These are phyloP conservation scores for Ochotona curzoniae DNA, from an alignment of 2,113 vertebrate genomes.

Conservation along the genomic window DNA sequence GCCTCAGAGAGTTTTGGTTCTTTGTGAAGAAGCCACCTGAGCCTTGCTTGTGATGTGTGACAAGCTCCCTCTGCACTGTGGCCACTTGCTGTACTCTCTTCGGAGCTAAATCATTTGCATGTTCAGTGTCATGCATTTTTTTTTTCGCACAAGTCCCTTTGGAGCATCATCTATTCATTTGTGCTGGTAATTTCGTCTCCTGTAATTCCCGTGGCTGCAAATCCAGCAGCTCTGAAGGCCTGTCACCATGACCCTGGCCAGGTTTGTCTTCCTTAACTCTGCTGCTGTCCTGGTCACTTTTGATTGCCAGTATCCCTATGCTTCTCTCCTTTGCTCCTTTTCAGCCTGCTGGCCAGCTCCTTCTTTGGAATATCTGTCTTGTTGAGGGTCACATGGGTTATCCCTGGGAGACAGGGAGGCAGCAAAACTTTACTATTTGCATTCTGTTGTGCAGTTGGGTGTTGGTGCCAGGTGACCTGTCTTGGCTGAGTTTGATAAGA, in stretches of 20 bases:
- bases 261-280: not conserved
- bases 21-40: constrained; percentile 4
- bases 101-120: not conserved
- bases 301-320: not conserved
- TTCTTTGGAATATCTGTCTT: not conserved
- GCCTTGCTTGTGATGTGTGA: accelerated
- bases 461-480: not conserved
- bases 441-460: not conserved
- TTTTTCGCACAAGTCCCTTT: not conserved
- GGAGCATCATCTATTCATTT: not conserved
- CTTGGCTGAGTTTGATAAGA: not conserved
- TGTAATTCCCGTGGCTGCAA: too few species aligned
- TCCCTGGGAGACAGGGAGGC: not conserved
- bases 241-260: accelerated
- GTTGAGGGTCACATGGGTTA: not conserved
- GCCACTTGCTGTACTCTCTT: not conserved
- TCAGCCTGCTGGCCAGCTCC: not conserved
- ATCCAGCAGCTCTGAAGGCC: accelerated
- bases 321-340: not conserved
- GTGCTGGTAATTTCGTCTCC: not conserved
- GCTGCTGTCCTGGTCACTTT: not conserved
- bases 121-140: not conserved
- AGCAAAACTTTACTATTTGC: not conserved
- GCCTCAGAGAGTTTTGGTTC: not conserved
- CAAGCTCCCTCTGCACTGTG: not conserved